Evolutionary conservation across 2,113 vertebrate species (phyloP).

Genomic region (Lucifuga dentata): DNA sequence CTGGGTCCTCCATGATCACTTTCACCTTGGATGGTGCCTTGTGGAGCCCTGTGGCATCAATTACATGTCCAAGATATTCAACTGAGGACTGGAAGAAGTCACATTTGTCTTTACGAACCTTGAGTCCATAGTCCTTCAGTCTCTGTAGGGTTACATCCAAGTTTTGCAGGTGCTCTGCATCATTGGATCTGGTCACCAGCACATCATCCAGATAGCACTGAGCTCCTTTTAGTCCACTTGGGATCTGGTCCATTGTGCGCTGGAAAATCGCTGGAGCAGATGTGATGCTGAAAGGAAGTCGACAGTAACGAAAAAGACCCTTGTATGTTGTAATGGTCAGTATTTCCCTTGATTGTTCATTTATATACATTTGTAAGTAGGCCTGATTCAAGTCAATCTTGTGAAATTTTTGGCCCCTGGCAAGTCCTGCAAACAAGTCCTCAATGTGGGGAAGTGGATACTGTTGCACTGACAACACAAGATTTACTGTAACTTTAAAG

Average conservation of each 20-base stretch:
- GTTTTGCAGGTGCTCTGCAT: neutral
- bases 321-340: constrained; percentile 37
- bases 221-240: neutral
- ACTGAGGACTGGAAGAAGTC: constrained; percentile 15
- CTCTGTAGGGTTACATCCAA: constrained; percentile 1
- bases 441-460: constrained; percentile 7
- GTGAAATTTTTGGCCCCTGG: constrained; percentile 5
- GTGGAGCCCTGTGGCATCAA: constrained; percentile 11
- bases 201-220: constrained; percentile 21
- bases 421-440: constrained; percentile 15
- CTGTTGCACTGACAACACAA: neutral
- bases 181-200: constrained; percentile 10
- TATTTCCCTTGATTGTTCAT: constrained; percentile 1
- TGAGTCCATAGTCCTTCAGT: neutral
- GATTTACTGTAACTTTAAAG: constrained; percentile 6
- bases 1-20: constrained; percentile 6
- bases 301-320: constrained; percentile 4
- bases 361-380: constrained; percentile 23
- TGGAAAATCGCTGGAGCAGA: constrained; percentile 15
- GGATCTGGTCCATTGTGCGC: constrained; percentile 33
- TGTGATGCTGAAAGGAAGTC: constrained; percentile 5
- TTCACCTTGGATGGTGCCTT: constrained; percentile 23
- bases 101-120: constrained; percentile 10
- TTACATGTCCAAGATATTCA: neutral
- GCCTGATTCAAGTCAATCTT: constrained; percentile 4